phyloP scores from a whole-genome alignment of 2,888 invertebrate genomes.

The Meghimatium bilineatum region DNA sequence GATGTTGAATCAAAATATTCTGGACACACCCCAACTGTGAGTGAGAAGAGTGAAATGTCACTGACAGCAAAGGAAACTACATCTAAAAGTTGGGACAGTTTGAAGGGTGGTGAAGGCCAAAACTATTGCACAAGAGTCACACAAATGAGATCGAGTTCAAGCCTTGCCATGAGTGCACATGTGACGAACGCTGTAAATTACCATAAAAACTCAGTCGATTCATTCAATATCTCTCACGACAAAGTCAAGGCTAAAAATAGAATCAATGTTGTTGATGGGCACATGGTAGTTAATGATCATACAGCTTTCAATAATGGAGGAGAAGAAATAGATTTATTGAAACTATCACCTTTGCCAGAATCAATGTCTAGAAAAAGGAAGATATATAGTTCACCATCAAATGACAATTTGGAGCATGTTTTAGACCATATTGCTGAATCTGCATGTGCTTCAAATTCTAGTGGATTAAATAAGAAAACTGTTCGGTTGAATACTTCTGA shows the following conservation, averaged over 20 bases:
- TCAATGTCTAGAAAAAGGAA: not conserved
- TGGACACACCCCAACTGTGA: not conserved
- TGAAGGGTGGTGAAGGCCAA: slow-evolving; percentile 25
- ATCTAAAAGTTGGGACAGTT: not conserved
- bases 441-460: not conserved
- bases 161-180: not conserved
- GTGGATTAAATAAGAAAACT: not conserved
- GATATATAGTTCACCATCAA: not conserved
- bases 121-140: not conserved
- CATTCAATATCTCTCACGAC: not conserved
- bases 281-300: not conserved
- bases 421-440: not conserved
- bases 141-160: not conserved
- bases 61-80: not conserved
- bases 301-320: too few species aligned
- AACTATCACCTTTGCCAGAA: not conserved
- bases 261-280: not conserved
- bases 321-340: not conserved
- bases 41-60: not conserved
- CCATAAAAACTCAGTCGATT: not conserved
- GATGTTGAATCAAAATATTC: not conserved
- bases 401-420: not conserved
- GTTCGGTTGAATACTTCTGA: too few species aligned
- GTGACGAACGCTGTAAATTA: not conserved
- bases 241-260: not conserved